Percentiles rank a stretch among this genome's conserved stretches.
Conservation (phyloP, 2,113 vertebrate species). For the Python bivittatus region DNA sequence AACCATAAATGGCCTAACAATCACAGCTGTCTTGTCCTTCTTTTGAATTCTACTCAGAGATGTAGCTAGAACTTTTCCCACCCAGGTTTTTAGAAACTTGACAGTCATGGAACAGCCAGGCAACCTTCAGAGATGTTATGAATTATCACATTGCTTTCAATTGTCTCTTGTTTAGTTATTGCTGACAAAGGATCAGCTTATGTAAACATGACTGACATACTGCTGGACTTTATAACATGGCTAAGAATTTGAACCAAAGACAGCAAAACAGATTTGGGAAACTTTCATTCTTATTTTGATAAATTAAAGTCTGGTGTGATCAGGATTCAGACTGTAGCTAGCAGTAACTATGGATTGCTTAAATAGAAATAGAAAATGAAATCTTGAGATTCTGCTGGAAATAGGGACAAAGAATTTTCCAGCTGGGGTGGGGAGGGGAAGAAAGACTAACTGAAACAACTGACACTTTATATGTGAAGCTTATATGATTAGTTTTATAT, state of each 20-base stretch:
- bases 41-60: neutral
- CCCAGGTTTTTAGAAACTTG: neutral
- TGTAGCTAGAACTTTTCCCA: neutral
- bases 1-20: no score
- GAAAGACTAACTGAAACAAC: neutral
- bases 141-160: neutral
- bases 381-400: neutral
- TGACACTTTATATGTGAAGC: neutral
- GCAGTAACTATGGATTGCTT: neutral
- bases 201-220: neutral
- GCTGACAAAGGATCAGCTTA: neutral
- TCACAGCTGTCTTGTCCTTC: neutral
- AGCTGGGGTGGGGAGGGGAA: neutral
- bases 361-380: neutral
- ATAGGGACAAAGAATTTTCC: neutral
- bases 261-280: neutral
- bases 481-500: neutral
- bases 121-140: neutral
- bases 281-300: neutral
- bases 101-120: neutral
- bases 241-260: neutral
- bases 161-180: neutral
- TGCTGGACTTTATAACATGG: neutral
- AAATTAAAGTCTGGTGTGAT: neutral
- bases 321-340: neutral